These are phyloP conservation scores for Criorhina ranunculi DNA, from an alignment of 2,888 invertebrate species.

Conservation along the genomic window DNA sequence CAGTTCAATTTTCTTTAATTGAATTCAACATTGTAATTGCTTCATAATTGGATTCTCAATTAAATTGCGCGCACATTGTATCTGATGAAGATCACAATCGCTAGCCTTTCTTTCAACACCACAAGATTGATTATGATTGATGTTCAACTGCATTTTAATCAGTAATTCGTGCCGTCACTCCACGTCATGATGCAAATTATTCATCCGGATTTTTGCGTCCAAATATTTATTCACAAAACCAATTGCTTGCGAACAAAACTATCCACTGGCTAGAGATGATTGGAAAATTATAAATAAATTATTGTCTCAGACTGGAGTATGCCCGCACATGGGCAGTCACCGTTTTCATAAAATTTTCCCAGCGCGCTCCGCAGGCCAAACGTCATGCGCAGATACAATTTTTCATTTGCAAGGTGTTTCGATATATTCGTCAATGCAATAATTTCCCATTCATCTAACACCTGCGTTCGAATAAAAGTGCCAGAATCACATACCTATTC, in stretches of 20 bases:
- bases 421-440: conserved; percentile 61
- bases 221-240: conserved; percentile 25
- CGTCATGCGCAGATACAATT: conserved; percentile 52
- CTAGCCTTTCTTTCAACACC: conserved; percentile 9
- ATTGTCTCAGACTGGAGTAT: conserved; percentile 46
- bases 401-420: conserved; percentile 47
- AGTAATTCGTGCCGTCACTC: conserved; percentile 11
- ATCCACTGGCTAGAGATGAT: conserved; percentile 32
- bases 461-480: conserved; percentile 62
- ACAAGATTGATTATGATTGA: conserved; percentile 37
- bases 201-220: conserved; percentile 36
- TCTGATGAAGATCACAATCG: conserved; percentile 5
- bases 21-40: conserved; percentile 21
- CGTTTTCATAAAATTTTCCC: conserved; percentile 60
- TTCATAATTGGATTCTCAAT: conserved; percentile 26
- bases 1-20: not conserved
- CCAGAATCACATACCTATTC: conserved; percentile 46
- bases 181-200: conserved; percentile 39
- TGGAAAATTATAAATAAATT: conserved; percentile 62
- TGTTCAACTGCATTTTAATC: conserved; percentile 18
- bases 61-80: conserved; percentile 20
- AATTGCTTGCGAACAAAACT: conserved; percentile 32
- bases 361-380: conserved; percentile 40
- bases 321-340: conserved; percentile 35
- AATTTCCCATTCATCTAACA: conserved; percentile 64